Evolutionary conservation across 2,113 vertebrate species (phyloP), one percentile per base, ranked within the genome.

Genomic region (Brachionichthys hirsutus): DNA sequence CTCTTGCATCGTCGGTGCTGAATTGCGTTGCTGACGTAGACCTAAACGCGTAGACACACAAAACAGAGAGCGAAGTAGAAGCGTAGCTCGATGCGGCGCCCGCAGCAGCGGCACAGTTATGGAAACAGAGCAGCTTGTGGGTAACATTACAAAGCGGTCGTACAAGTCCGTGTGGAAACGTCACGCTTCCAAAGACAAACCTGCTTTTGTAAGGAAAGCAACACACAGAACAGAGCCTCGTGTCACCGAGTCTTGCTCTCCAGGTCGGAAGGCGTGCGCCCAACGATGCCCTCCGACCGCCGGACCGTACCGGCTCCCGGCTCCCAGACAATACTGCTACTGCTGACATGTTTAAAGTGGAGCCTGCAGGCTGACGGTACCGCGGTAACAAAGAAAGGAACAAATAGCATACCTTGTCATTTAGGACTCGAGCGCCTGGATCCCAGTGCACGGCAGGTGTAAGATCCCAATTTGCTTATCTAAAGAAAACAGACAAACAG

Each of bases 321-420:
- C n/a, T n/a, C n/a, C n/a, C n/a, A n/a, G n/a, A n/a, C n/a, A n/a
- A n/a, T n/a, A n/a, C n/a, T n/a, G n/a, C 3, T 16, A 2, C 7
- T 16, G 43, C 35, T 13, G 16, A 34, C 15, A 20, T 54, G 17
- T 43, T n/a, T 49, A 4, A 55, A 13, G 19, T 18, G 19, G 12
- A 36, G 20, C 19, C 17, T 47, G 10, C 6, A 52, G 30, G 18
- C 3, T 13, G 9, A 10, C 16, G n/a, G 22, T 16, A 34, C 41
- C 22, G 24, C 3, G 12, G 12, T 34, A 14, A 16, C 16, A 35
- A 22, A 45, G 10, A 11, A 35, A 17, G 3, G 24, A 35, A 42
- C 18, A 2, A 7, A 36, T 30, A 45, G 46, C 4, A 44, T 86
- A 90, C 90, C 87, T 90, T 88, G 84, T 89, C 90, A 90, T 91